A percentile compares a stretch with the other conserved stretches of the same genome.
phyloP scores from a whole-genome alignment of 2,113 vertebrate genomes.

The Maccullochella peelii region DNA sequence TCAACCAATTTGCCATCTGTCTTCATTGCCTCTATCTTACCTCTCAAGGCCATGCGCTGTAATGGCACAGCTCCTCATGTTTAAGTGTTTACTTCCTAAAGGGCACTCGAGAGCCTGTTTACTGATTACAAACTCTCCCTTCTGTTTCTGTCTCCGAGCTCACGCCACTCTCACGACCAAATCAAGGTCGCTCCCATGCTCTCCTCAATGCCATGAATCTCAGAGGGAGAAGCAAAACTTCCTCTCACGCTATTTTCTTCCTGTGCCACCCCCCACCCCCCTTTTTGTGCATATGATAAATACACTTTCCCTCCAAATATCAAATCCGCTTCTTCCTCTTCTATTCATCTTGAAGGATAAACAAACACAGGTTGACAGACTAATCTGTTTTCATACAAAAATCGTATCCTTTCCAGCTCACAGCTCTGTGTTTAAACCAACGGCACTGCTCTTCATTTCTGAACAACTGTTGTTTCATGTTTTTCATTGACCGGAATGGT shows the following conservation, averaged over 20 bases:
- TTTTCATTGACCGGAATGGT: slow-evolving; percentile 21
- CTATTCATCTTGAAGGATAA: slow-evolving; percentile 57
- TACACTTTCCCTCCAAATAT: slow-evolving; percentile 50
- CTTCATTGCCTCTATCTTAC: slow-evolving; percentile 39
- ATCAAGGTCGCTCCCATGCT: slow-evolving; percentile 72
- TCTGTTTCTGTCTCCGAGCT: slow-evolving; percentile 4
- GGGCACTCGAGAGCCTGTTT: slow-evolving; percentile 54
- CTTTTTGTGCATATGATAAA: slow-evolving; percentile 41
- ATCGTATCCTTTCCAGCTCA: slow-evolving; percentile 39
- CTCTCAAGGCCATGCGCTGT: slow-evolving; percentile 41
- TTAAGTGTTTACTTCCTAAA: slow-evolving; percentile 67
- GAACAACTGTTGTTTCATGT: slow-evolving; percentile 1
- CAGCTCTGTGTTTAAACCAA: slow-evolving; percentile 22
- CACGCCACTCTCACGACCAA: slow-evolving; percentile 50
- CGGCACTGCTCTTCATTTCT: slow-evolving; percentile 1
- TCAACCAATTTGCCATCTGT: slow-evolving; percentile 54
- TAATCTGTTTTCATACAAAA: slow-evolving; percentile 46
- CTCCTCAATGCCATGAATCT: slow-evolving; percentile 59
- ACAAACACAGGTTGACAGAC: slow-evolving; percentile 69
- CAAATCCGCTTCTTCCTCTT: slow-evolving; percentile 51
- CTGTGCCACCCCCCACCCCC: not conserved
- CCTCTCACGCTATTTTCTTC: slow-evolving; percentile 63
- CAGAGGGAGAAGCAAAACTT: slow-evolving; percentile 49
- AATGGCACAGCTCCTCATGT: slow-evolving; percentile 35
- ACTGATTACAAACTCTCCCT: slow-evolving; percentile 56